Conservation (phyloP, 2,888 invertebrate species). For the Leucoptera coffeella region DNA sequence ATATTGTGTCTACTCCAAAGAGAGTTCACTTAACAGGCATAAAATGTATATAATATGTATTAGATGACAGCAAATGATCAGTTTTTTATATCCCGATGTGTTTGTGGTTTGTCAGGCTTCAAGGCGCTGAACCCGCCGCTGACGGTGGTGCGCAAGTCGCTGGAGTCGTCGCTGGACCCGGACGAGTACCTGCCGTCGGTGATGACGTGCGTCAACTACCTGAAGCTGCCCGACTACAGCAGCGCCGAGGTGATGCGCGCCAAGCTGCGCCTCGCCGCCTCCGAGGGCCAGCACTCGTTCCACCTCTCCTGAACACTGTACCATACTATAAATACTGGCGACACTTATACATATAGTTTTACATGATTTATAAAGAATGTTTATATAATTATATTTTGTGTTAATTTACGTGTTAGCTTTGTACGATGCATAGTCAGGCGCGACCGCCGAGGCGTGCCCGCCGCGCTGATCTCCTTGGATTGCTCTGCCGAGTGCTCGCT, state of each 20-base stretch:
- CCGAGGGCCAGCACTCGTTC: conserved; percentile 97
- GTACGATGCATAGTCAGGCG: too few relatives aligned
- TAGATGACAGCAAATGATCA: too few relatives aligned
- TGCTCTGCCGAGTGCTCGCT: too few relatives aligned
- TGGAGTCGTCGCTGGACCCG: conserved; percentile 86
- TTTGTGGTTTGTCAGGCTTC: conserved; percentile 57
- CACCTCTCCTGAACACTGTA: conserved; percentile 76
- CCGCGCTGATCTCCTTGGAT: too few relatives aligned
- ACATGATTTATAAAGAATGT: conserved; percentile 44
- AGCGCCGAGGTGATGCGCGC: conserved; percentile 89
- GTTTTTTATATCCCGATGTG: too few relatives aligned
- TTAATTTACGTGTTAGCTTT: conserved; percentile 52
- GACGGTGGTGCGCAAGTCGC: conserved; percentile 94
- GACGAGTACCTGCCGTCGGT: conserved; percentile 98
- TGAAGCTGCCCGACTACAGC: conserved; percentile 98
- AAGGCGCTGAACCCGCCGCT: conserved; percentile 91
- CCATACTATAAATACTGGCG: too few relatives aligned
- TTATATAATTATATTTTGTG: conserved; percentile 44
- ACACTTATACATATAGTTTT: conserved; percentile 27
- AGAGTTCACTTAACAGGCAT: too few relatives aligned
- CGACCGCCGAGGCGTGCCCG: too few relatives aligned
- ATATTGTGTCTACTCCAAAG: too few relatives aligned
- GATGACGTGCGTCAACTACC: conserved; percentile 99
- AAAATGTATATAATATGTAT: too few relatives aligned
- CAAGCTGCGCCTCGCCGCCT: conserved; percentile 85